These are phyloP conservation scores for Camptogramma bilineatum DNA, from an alignment of 2,888 invertebrate species.

Conservation along the genomic window DNA sequence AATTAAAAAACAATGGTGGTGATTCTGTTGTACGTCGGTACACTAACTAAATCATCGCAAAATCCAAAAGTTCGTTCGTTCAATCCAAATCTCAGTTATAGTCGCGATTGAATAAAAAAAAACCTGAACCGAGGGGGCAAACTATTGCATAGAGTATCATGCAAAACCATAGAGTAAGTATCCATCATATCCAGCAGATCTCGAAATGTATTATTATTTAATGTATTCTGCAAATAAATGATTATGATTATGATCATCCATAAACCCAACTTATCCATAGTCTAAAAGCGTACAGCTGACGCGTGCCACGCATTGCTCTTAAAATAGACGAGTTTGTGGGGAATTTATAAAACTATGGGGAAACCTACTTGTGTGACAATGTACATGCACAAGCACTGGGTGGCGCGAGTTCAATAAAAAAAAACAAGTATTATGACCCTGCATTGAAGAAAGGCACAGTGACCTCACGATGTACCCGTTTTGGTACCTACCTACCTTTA, in stretches of 20 bases:
- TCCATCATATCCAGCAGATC: no score
- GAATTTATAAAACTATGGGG: constrained; percentile 2
- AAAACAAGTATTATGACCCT: constrained; percentile 20
- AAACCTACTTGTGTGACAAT: background rate
- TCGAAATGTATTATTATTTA: no score
- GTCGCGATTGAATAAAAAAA: no score
- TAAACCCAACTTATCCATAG: constrained; percentile 22
- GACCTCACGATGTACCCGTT: constrained; percentile 19
- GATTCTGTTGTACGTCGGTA: no score
- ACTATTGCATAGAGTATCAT: no score
- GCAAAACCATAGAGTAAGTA: no score
- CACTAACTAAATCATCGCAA: no score
- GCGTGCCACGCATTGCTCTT: constrained; percentile 27
- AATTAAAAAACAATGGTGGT: no score
- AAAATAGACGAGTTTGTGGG: constrained; percentile 21
- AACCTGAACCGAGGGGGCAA: no score
- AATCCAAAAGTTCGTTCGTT: no score
- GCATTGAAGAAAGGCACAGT: constrained; percentile 15
- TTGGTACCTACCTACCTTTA: background rate
- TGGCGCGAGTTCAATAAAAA: constrained; percentile 6
- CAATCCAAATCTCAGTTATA: no score
- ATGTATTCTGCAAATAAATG: no score
- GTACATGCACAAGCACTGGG: background rate
- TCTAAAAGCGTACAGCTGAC: constrained; percentile 30
- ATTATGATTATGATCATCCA: background rate